Evolutionary conservation across 2,888 invertebrate species (phyloP), one percentile per base, ranked within the genome.

Genomic region (Agriopis leucophaearia): DNA sequence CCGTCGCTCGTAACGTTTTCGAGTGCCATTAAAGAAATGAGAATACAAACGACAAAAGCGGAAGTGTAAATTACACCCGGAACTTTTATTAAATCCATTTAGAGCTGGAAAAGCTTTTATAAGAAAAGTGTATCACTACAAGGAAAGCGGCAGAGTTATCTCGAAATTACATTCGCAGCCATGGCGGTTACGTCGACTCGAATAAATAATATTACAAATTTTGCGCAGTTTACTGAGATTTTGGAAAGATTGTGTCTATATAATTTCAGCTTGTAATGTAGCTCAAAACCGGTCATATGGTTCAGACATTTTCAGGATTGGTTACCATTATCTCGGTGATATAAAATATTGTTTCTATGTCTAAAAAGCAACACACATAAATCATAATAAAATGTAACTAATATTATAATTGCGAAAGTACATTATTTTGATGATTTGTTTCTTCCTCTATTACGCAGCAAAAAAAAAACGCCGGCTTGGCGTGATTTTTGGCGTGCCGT

Each of bases 21-120:
- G 18, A 55, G 55, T 55, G 42, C 55, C 42, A 55, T 55, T 42
- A 42, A 42, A 55, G 44, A 42, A 55, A 55, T 54, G 40, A 40
- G 55, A 55, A 55, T 55, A 44, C 55, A 55, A 55, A 55, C 55
- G 55, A 55, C 18, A 55, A 27, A 42, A 55, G 13, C 55, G 48
- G 58, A 59, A 47, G 48, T 48, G 58, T 48, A 48, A 48, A 59
- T 48, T 59, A 48, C 58, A 18, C 58, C 48, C 48, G 16, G 48
- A 50, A 59, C 59, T 59, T 59, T 59, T 59, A 50, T 50, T 59
- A 59, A 59, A 36, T 59, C 42, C 59, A 59, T 59, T 59, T 40
- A 50, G 40, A 48, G n/a, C 27, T 42, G 59, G 38, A 48, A 59
- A 50, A 59, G 59, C 59, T 59, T 58, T 59, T 59, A 40, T 48